Evolutionary conservation across 2,113 vertebrate species (phyloP), one percentile per base, ranked within the genome.

Genomic region (Apus apus): DNA sequence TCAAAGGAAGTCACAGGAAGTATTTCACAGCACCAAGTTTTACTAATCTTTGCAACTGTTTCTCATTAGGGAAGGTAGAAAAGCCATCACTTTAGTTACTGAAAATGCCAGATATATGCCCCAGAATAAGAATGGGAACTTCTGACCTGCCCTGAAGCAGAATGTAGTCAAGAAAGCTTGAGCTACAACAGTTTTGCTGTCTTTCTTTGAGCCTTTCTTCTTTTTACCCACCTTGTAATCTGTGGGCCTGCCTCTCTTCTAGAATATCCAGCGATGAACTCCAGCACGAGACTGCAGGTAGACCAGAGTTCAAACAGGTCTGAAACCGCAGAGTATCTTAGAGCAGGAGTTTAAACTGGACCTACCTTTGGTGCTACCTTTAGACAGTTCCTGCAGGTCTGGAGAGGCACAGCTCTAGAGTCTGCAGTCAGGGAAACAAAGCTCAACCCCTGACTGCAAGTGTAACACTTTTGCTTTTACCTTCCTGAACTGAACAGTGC

Each of bases 351-450:
- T 72, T 30, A 61, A 92, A 53, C 0, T 6, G 12, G 23, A 90
- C 27, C 53, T 67, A 34, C 46, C 40, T 84, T 36, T 74, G 15
- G 50, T 12, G 8, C 51, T 73, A 27, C 56, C 29, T 87, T 64
- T 10, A 14, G n/a, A 2, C 18, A 68, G 45, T 19, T 16, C 8
- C 7, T 12, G 29, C 46, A 29, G 48, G 26, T 51, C 65, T 22
- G 57, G 62, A 62, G 34, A 87, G 36, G 61, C 0, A 0, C 0
- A 0, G 30, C 21, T 23, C 58, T 45, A 13, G 30, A 73, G 22
- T 27, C 14, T 68, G 45, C 36, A 46, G 58, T 50, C 58, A 34
- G 22, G 2, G 14, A 70, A 73, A 27, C 13, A 48, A 66, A 80
- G 27, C 60, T 74, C 71, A 57, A 26, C 79, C 40, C 40, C 40